These are phyloP conservation scores for Zaprionus taronus DNA, from an alignment of 1,140 invertebrate genomes.

Conservation along the genomic window DNA sequence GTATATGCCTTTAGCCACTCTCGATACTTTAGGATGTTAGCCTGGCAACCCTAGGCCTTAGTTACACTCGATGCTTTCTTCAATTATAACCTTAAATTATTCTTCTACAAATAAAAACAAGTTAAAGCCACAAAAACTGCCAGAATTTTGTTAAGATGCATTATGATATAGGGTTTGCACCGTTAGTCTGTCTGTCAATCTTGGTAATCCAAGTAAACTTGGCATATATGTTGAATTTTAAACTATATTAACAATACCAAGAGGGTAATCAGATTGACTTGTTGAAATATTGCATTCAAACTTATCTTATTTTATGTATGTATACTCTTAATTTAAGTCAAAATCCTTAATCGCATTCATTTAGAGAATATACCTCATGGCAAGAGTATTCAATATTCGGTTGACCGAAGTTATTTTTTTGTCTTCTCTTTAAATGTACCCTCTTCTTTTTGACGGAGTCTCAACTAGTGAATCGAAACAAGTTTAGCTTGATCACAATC, in stretches of 20 bases:
- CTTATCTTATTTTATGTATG: background rate
- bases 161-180: background rate
- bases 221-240: no score
- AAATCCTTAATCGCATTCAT: no score
- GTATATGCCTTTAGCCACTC: constrained; percentile 16
- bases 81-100: background rate
- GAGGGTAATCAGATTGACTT: no score
- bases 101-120: background rate
- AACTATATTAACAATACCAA: no score
- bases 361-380: no score
- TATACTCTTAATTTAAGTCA: background rate
- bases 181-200: background rate
- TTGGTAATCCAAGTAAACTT: no score
- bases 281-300: background rate
- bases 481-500: constrained; percentile 36
- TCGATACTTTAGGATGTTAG: background rate
- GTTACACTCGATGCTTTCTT: constrained; percentile 14
- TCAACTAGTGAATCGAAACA: constrained; percentile 21
- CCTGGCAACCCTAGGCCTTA: constrained; percentile 2
- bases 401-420: background rate
- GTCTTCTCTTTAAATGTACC: background rate
- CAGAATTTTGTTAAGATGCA: constrained; percentile 14
- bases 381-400: constrained; percentile 18
- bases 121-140: constrained; percentile 26
- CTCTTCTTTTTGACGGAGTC: background rate